These are phyloP conservation scores for Paramormyrops kingsleyae DNA, from an alignment of 2,113 vertebrate genomes.

Conservation along the genomic window DNA sequence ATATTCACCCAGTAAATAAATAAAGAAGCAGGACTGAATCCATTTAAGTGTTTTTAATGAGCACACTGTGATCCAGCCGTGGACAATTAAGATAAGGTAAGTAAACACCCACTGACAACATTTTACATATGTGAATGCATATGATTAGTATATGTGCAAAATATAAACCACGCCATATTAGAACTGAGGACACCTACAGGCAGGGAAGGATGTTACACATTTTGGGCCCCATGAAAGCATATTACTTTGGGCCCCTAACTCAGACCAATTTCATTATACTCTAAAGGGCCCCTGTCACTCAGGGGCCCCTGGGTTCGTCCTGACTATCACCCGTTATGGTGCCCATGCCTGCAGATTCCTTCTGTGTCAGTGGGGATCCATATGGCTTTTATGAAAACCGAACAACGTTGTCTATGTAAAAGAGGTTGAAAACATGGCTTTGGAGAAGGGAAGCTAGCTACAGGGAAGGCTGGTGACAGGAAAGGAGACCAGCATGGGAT, in stretches of 20 bases:
- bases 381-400: neutral
- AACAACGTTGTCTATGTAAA: neutral
- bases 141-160: neutral
- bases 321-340: neutral
- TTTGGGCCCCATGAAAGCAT: neutral
- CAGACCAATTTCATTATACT: neutral
- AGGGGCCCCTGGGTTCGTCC: neutral
- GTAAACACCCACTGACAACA: neutral
- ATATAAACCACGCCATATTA: neutral
- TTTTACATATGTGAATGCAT: neutral
- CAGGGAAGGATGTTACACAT: neutral
- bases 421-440: neutral
- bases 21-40: neutral
- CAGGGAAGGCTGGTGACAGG: neutral
- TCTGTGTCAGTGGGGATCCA: neutral
- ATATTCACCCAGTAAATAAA: neutral
- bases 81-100: neutral
- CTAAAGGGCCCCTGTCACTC: neutral
- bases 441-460: neutral
- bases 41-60: neutral
- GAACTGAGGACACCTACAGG: neutral
- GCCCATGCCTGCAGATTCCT: neutral
- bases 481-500: neutral
- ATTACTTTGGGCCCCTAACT: neutral
- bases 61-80: neutral